Evolutionary conservation across 2,113 vertebrate species (phyloP), one percentile per base, ranked within the genome.

Genomic region (Gallinago jamesoni): DNA sequence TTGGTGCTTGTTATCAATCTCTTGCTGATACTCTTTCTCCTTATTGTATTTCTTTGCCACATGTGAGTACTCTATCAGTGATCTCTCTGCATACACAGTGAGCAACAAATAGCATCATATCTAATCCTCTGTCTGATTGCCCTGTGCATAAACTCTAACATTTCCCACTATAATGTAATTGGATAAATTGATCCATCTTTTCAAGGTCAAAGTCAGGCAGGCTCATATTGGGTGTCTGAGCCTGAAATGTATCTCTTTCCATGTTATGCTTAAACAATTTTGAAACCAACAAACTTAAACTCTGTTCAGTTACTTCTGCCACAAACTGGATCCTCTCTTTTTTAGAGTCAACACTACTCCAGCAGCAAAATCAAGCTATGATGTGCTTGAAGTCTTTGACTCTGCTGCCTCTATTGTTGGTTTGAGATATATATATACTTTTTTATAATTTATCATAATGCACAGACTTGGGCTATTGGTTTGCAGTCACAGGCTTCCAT

Each of bases 101-200:
- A 94, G n/a, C 82, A 94, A 90, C 89, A 94, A 97, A 90, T 47
- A 80, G 74, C 82, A 70, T 89, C 74, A 33, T 93, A 85, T 69
- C 82, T 95, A 95, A 91, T 96, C 87, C 81, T 50, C 63, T 79
- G 55, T 80, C 93, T 89, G 84, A 81, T 93, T 89, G 45, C 84
- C 87, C 69, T 85, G 48, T 91, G 64, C 84, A 23, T 73, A 90
- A 96, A 93, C 30, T 70, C 63, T 86, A 90, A 66, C 69, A 79
- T 95, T 89, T 84, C 82, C 75, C 28, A 39, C 77, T 69, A 7
- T 60, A 73, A 48, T 62, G 39, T 89, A 93, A 93, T 92, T 94
- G 81, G 84, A 79, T 89, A 41, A 75, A 93, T 84, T 92, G 68
- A 94, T 94, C 79, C 53, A 20, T 72, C 66, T 68, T 93, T 93